Base-by-base conservation (phyloP, 2,797 vertebrate genomes). In the Streptopelia turtur region DNA sequence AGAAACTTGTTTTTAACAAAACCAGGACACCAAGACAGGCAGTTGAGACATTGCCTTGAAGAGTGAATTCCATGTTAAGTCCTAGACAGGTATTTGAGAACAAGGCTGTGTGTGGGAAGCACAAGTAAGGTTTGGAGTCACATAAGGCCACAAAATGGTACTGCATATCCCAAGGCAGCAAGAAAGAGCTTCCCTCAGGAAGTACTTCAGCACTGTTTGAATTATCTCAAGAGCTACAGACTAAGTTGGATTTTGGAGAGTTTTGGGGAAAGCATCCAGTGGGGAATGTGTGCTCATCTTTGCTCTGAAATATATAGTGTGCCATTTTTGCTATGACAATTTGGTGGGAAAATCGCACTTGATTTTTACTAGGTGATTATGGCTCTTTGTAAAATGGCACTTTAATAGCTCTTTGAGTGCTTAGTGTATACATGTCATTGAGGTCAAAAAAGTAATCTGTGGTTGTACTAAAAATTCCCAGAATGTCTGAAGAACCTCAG, bases 401-500 rank as follows among this genome's bases (percentile, higher is more conserved):
- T 79, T 75, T 47, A 83, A 56, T 56, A 83, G 45, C 16, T 92
- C 30, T 66, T 66, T 45, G 47, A 75, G 66, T 82, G 30, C 15
- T 92, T 57, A 53, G 20, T 64, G 17, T 55, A 23, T 69, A 27
- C 53, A 16, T 68, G 52, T 82, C 31, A 50, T 13, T 52, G 76
- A n/a, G 43, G 65, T 63, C 9, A 90, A 60, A 94, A 78, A 88
- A 18, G 15, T 70, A 84, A 88, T 56, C 64, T 0, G 0, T 83
- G 43, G 47, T 88, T 53, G 39, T 49, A 56, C 45, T 88, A 60
- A 83, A 94, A 93, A 94, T 88, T 91, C 53, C 25, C 35, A 79
- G 70, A 76, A 66, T 45, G 11, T 64, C 61, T 83, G 65, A 52
- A 93, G 52, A 91, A 74, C 49, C 39, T 92, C 66, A 66, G 14